A percentile compares a stretch with the other conserved stretches of the same genome.
phyloP scores from a whole-genome alignment of 1,140 invertebrate species.

The Pseudomyrmex concolor region DNA sequence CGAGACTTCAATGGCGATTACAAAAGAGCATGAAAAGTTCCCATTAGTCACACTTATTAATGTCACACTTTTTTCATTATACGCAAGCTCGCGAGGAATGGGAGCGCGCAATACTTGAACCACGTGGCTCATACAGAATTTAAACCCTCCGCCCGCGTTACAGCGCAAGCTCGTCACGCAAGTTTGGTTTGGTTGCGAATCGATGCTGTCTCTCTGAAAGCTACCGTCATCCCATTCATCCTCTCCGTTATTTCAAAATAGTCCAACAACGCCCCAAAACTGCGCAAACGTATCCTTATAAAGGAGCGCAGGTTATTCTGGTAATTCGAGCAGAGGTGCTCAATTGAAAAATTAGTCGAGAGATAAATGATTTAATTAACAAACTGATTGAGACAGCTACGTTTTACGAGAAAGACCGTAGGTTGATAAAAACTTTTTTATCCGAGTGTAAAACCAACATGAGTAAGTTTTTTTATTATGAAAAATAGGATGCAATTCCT shows the following conservation, averaged over 20 bases:
- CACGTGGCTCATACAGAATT: conserved; percentile 70
- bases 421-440: no score
- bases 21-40: not conserved
- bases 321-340: conserved; percentile 1
- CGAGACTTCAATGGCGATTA: not conserved
- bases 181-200: conserved; percentile 73
- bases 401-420: no score
- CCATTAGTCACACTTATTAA: conserved; percentile 12
- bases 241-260: conserved; percentile 46
- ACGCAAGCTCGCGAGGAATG: not conserved
- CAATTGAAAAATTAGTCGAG: not conserved
- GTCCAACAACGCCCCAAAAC: not conserved
- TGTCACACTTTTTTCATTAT: not conserved
- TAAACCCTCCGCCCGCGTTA: conserved; percentile 70
- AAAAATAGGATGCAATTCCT: no score
- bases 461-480: no score
- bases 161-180: conserved; percentile 75
- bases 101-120: not conserved
- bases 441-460: no score
- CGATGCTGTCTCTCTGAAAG: conserved; percentile 73
- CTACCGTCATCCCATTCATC: conserved; percentile 43
- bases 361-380: not conserved
- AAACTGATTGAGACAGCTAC: not conserved
- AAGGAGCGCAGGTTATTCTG: conserved; percentile 6
- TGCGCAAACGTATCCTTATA: not conserved